Percentiles rank a stretch among this genome's conserved stretches.
phyloP scores from a whole-genome alignment of 2,113 vertebrate species.

The Ailurus styani region DNA sequence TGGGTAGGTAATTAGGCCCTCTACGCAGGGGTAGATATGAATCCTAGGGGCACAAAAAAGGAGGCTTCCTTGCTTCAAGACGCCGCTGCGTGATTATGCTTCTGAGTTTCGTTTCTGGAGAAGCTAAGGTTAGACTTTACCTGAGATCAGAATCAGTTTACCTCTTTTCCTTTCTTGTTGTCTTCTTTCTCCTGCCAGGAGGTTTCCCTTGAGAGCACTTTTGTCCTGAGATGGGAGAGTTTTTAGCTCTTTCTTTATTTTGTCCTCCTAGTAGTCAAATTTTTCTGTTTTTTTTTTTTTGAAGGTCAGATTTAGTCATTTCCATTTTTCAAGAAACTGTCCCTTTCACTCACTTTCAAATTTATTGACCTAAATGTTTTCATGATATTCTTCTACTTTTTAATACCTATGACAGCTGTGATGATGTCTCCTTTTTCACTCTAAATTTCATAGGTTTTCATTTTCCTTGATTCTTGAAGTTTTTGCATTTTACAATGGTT shows the following conservation, averaged over 20 bases:
- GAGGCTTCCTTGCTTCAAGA: not conserved
- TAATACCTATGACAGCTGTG: not conserved
- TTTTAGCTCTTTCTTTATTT: not conserved
- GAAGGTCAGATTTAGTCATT: not conserved
- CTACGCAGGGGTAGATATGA: not conserved
- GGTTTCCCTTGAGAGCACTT: not conserved
- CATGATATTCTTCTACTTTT: not conserved
- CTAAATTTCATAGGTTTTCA: not conserved
- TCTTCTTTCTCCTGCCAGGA: not conserved
- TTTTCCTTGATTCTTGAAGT: not conserved
- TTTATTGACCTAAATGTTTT: not conserved
- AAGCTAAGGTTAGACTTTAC: not conserved
- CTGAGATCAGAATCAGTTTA: not conserved
- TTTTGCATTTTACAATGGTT: not conserved
- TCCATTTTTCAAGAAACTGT: not conserved
- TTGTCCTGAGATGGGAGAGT: not conserved
- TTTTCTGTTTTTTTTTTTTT: not conserved
- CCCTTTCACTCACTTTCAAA: not conserved
- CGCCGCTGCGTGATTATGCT: accelerated
- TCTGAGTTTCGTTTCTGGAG: no score
- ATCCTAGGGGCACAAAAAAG: not conserved
- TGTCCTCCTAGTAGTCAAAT: not conserved
- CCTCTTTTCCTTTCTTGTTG: not conserved
- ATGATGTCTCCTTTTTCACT: not conserved
- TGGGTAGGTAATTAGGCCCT: not conserved